Evolutionary conservation across 1,140 invertebrate genomes (phyloP).

Genomic region (Drosophila bocki): DNA sequence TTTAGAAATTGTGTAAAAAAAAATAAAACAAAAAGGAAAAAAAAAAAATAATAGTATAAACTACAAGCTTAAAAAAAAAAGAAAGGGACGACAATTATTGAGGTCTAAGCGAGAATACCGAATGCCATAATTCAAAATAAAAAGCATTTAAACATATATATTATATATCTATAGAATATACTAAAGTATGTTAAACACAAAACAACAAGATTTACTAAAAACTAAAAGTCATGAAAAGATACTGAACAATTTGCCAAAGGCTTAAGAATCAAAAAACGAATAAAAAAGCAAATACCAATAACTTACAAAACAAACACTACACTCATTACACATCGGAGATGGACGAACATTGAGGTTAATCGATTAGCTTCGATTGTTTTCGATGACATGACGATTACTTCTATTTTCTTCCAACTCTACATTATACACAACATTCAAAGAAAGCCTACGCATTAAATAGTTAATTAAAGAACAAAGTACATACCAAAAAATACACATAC

Average conservation of each 20-base stretch:
- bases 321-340: slow-evolving; percentile 15
- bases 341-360: neutral
- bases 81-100: slow-evolving; percentile 46
- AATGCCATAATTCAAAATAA: slow-evolving; percentile 83
- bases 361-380: neutral
- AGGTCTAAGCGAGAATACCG: slow-evolving; percentile 62
- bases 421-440: slow-evolving; percentile 40
- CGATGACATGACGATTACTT: neutral
- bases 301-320: slow-evolving; percentile 36
- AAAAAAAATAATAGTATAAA: slow-evolving; percentile 16
- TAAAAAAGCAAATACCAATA: slow-evolving; percentile 37
- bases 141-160: slow-evolving; percentile 77
- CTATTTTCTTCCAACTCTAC: neutral
- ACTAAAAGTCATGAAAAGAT: slow-evolving; percentile 77
- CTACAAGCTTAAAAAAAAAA: slow-evolving; percentile 24
- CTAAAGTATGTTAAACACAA: slow-evolving; percentile 68
- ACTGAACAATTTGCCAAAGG: slow-evolving; percentile 83
- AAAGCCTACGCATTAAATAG: slow-evolving; percentile 61
- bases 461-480: slow-evolving; percentile 67
- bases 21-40: slow-evolving; percentile 7
- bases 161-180: slow-evolving; percentile 53
- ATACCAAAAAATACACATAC: slow-evolving; percentile 60
- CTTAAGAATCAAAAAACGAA: slow-evolving; percentile 72
- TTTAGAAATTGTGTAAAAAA: slow-evolving; percentile 82
- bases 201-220: slow-evolving; percentile 55